A percentile compares a stretch with the other conserved stretches of the same genome.
phyloP scores from a whole-genome alignment of 2,113 vertebrate genomes.

The Gymnobelideus leadbeateri region DNA sequence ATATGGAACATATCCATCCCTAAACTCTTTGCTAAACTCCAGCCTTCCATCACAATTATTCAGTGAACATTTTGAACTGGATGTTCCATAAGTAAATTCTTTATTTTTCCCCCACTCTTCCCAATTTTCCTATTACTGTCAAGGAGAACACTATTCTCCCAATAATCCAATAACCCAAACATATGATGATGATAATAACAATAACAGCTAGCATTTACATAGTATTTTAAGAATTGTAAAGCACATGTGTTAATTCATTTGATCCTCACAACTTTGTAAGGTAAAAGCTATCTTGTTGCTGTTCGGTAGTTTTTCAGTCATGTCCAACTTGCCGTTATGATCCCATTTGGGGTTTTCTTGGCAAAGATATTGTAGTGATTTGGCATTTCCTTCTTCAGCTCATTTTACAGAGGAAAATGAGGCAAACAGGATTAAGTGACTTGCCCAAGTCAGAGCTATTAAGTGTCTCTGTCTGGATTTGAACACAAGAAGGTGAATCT shows the following conservation, averaged over 20 bases:
- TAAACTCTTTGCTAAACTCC: not conserved
- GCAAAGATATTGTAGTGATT: too few species aligned
- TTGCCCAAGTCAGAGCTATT: too few species aligned
- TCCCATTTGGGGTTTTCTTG: too few species aligned
- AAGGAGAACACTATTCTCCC: not conserved
- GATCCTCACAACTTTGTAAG: not conserved
- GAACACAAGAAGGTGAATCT: not conserved
- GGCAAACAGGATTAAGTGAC: too few species aligned
- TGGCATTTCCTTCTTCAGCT: too few species aligned
- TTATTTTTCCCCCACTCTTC: not conserved
- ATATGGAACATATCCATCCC: not conserved
- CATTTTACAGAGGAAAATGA: too few species aligned
- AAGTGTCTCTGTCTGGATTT: not conserved
- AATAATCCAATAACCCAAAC: not conserved
- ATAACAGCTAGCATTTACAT: not conserved
- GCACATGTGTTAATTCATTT: not conserved
- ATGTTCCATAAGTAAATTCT: not conserved
- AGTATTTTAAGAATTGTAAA: not conserved
- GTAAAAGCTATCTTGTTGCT: not conserved
- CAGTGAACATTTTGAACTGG: not conserved
- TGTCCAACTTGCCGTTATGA: not conserved
- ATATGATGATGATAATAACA: not conserved
- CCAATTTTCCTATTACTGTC: not conserved
- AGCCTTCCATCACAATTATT: not conserved
- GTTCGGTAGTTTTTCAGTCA: not conserved